Evolutionary conservation across 2,113 vertebrate genomes (phyloP).

Genomic region (Calidris pugnax): DNA sequence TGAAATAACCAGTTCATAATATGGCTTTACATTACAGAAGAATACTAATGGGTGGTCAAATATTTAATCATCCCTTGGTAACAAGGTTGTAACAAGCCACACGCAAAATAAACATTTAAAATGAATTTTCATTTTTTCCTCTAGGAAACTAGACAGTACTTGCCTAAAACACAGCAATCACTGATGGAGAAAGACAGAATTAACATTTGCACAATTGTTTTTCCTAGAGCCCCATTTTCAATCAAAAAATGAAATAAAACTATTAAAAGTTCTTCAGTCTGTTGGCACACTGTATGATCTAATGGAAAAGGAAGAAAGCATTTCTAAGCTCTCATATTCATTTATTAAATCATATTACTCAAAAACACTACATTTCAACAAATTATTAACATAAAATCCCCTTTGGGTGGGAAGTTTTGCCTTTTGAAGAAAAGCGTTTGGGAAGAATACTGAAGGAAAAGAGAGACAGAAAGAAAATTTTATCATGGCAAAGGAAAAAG

Average conservation of each 20-base stretch:
- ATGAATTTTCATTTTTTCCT: slow-evolving; percentile 42
- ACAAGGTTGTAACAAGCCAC: slow-evolving; percentile 20
- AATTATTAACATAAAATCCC: slow-evolving; percentile 34
- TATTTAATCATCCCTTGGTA: slow-evolving; percentile 30
- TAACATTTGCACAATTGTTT: slow-evolving; percentile 57
- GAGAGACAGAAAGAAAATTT: neutral
- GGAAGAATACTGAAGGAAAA: neutral
- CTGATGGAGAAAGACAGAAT: slow-evolving; percentile 59
- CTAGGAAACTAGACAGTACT: slow-evolving; percentile 32
- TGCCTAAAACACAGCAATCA: slow-evolving; percentile 42
- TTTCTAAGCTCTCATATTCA: slow-evolving; percentile 27
- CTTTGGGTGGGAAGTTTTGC: neutral
- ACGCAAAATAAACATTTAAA: slow-evolving; percentile 20
- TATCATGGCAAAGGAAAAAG: neutral
- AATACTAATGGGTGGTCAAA: slow-evolving; percentile 7
- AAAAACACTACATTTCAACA: slow-evolving; percentile 32
- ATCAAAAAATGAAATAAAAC: slow-evolving; percentile 62
- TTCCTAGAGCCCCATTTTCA: slow-evolving; percentile 57
- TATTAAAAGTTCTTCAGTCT: slow-evolving; percentile 54
- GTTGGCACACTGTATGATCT: slow-evolving; percentile 18
- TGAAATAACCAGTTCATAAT: neutral
- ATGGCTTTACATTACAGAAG: neutral
- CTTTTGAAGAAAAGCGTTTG: neutral
- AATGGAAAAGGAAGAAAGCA: slow-evolving; percentile 20
- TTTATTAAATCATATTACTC: slow-evolving; percentile 54